Percentiles rank a stretch among this genome's conserved stretches.
phyloP scores from a whole-genome alignment of 2,797 vertebrate species.

The Cottoperca gobio region DNA sequence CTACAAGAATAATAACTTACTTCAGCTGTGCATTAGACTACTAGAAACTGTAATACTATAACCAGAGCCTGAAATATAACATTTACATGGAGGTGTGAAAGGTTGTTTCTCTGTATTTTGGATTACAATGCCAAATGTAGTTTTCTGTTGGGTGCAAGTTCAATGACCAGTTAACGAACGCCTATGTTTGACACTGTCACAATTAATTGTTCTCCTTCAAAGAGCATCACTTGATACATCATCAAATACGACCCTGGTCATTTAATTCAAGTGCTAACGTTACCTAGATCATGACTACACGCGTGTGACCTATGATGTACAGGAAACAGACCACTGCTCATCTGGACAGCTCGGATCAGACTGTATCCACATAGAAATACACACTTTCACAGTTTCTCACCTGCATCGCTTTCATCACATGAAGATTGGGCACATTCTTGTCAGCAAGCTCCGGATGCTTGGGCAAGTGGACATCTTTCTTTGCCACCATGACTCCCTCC shows the following conservation, averaged over 20 bases:
- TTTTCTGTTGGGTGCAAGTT: no score
- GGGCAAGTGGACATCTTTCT: conserved; percentile 97
- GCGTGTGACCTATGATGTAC: neutral
- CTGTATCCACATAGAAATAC: neutral
- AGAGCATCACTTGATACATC: neutral
- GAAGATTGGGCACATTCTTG: conserved; percentile 99
- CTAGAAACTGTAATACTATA: no score
- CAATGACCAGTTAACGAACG: no score
- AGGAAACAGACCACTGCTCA: fast-evolving
- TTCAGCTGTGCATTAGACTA: no score
- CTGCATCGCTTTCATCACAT: conserved; percentile 99
- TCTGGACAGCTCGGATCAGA: fast-evolving
- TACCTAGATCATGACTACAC: neutral
- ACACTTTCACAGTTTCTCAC: conserved; percentile 68
- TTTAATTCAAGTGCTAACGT: no score
- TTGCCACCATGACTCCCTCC: conserved; percentile 99
- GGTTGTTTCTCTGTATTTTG: neutral
- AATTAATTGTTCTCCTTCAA: no score
- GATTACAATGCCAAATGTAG: neutral
- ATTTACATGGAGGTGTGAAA: no score
- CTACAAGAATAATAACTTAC: no score
- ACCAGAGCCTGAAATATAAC: neutral
- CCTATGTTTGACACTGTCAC: no score
- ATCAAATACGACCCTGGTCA: no score
- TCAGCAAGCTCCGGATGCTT: conserved; percentile 97